Base-by-base conservation (phyloP, 2,888 invertebrate genomes). In the Cartodere bifasciata region DNA sequence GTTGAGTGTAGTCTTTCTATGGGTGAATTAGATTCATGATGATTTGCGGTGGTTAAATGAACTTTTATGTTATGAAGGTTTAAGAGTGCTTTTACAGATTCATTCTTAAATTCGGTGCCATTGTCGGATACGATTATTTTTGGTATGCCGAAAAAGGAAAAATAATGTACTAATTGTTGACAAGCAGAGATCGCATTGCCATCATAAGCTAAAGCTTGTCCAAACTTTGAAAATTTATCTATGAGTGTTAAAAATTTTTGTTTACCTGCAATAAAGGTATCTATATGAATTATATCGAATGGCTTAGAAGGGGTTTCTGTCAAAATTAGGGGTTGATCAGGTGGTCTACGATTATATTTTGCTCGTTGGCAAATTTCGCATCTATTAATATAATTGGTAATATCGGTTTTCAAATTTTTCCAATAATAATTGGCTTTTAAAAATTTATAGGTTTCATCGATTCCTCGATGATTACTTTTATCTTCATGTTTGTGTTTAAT, bases 191-290 rank as follows among this genome's bases (percentile, higher is more conserved):
- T 11, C 4, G n/a, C 23, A 13, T 12, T 27, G 5, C 10, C 10
- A 13, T 7, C 13, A 27, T 10, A 11, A 11, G 9, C 11, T 16
- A 4, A 31, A 4, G 41, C 42, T n/a, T 23, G 28, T 2, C 35
- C 40, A 12, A 35, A 33, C 33, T 41, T 44, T n/a, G 40, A 22
- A 16, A 44, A 44, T 24, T 5, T 41, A 11, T 45, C 45, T 2
- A 44, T 39, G 1, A 39, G 23, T 7, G 40, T 44, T 16, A 41
- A 3, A 14, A 40, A 41, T 2, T 38, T 4, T 4, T 15, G 12
- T 16, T 41, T 40, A 14, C 34, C 20, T 3, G 39, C 10, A 9
- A 34, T 42, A 16, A 37, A 44, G 1, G 41, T 36, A 28, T 46
- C 44, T 5, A 42, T 20, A 28, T 45, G 42, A 3, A 45, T 12